These are phyloP conservation scores for Chelon auratus DNA, from an alignment of 2,797 vertebrate species.

Conservation along the genomic window DNA sequence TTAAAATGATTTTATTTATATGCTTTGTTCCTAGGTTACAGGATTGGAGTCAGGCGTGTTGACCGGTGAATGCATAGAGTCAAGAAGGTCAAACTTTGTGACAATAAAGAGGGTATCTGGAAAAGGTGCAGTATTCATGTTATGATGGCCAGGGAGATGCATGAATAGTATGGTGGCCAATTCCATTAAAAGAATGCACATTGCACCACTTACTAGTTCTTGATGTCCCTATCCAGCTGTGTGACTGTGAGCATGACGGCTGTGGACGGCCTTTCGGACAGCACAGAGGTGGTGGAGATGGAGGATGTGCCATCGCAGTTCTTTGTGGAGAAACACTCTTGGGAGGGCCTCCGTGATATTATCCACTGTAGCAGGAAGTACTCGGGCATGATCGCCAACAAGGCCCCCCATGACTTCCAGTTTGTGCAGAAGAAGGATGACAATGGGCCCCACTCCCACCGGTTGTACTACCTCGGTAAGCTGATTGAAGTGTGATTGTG, in stretches of 20 bases:
- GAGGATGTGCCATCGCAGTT: conserved; percentile 91
- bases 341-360: conserved; percentile 95
- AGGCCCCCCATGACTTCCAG: conserved; percentile 98
- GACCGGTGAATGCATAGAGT: conserved; percentile 96
- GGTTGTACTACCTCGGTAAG: conserved; percentile 97
- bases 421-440: conserved; percentile 95
- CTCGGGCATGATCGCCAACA: conserved; percentile 95
- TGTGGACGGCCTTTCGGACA: conserved; percentile 88
- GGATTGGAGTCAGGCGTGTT: conserved; percentile 83
- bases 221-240: conserved; percentile 65
- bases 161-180: neutral
- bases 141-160: neutral
- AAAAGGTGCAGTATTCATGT: conserved; percentile 86
- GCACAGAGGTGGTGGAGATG: conserved; percentile 89
- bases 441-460: conserved; percentile 93
- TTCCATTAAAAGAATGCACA: neutral
- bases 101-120: conserved; percentile 90
- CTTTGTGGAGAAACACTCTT: conserved; percentile 96
- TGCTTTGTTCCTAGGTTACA: conserved; percentile 82
- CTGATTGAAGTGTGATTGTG: neutral
- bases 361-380: conserved; percentile 98
- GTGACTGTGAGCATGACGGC: conserved; percentile 90
- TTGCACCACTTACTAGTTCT: conserved; percentile 10
- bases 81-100: conserved; percentile 95
- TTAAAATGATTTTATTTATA: conserved; percentile 5